Base-by-base conservation (phyloP, 1,140 invertebrate genomes). In the Epicauta chinensis region DNA sequence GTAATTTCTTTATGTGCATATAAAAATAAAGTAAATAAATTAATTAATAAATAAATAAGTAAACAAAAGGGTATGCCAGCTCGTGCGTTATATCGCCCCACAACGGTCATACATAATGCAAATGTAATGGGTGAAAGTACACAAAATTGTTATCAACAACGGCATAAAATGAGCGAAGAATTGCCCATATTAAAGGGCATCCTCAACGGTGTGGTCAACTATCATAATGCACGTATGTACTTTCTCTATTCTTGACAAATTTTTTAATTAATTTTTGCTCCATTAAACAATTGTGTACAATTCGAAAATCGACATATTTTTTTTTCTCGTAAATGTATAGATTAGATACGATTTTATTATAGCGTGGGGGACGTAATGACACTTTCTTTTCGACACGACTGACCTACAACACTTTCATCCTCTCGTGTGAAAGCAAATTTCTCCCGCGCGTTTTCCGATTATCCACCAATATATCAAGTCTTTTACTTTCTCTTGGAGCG, bases 151-250 rank as follows among this genome's bases (percentile, higher is more conserved):
- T 31, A 53, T 16, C 42, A 41, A 12, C 42, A 64, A 31, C 53
- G 59, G 50, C 59, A 49, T 61, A 76, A 77, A 70, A 89, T 90
- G 87, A 84, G 80, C 70, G 87, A 91, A 77, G 86, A 90, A 77
- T 79, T 89, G 72, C 87, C 88, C 56, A 91, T 91, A 65, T 78
- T 91, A 29, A 91, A 90, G 72, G 87, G 86, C 55, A 91, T 91
- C 71, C 80, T 91, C 45, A 89, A 90, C 71, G 88, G 88, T 67
- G 86, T 86, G 60, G 85, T 89, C 68, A 84, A 88, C 72, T 91
- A 90, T 74, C 87, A 89, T 71, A 90, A 91, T 82, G 87, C 87
- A 78, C 87, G 88, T 90, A 90, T 72, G 87, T 90, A 30, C 13
- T 45, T 4, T 23, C 10, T 12, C 23, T 16, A 17, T 17, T 23